Percentiles rank a stretch among this genome's conserved stretches.
phyloP scores from a whole-genome alignment of 2,888 invertebrate species.

The Torymus texanus region DNA sequence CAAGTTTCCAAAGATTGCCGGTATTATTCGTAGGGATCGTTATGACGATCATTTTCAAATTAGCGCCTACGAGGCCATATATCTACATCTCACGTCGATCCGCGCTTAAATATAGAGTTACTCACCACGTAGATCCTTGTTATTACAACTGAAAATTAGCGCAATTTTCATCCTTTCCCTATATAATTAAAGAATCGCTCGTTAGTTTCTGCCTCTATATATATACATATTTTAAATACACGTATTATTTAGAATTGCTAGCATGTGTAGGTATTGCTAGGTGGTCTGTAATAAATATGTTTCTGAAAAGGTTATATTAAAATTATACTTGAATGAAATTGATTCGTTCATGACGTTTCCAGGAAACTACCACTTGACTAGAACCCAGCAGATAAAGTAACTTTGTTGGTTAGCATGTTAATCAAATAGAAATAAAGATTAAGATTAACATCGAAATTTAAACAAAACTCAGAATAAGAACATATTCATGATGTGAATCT shows the following conservation, averaged over 20 bases:
- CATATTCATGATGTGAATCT: too few species aligned
- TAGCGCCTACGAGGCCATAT: slow-evolving; percentile 37
- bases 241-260: neutral
- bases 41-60: slow-evolving; percentile 57
- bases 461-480: too few species aligned
- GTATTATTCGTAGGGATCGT: slow-evolving; percentile 51
- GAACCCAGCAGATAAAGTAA: too few species aligned
- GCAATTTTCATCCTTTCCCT: slow-evolving; percentile 44
- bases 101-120: slow-evolving; percentile 39
- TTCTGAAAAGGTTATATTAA: too few species aligned
- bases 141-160: slow-evolving; percentile 48
- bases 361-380: too few species aligned
- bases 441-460: too few species aligned
- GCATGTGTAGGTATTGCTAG: neutral
- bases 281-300: neutral
- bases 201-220: slow-evolving; percentile 14
- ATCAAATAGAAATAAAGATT: too few species aligned
- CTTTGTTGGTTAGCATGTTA: too few species aligned
- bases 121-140: slow-evolving; percentile 16
- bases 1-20: slow-evolving; percentile 46
- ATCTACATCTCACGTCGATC: slow-evolving; percentile 17
- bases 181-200: slow-evolving; percentile 47
- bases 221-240: neutral
- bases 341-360: too few species aligned
- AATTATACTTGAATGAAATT: too few species aligned